phyloP scores from a whole-genome alignment of 2,797 vertebrate genomes.

The Gymnopithys bicolor region DNA sequence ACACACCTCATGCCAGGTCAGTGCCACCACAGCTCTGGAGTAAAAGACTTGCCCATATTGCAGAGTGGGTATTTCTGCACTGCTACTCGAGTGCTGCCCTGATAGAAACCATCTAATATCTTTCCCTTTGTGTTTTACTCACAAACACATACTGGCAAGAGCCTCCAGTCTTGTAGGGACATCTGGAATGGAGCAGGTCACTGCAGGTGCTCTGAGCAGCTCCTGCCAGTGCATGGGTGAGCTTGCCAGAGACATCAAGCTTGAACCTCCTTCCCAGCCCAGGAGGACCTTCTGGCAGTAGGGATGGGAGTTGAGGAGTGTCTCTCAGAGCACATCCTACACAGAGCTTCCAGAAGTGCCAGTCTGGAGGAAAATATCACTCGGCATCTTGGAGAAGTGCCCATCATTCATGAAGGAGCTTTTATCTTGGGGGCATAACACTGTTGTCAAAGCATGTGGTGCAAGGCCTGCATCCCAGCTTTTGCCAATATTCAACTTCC shows the following conservation, averaged over 20 bases:
- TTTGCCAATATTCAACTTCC: not conserved
- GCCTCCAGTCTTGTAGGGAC: not conserved
- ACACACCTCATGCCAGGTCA: not conserved
- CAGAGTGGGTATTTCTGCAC: not conserved
- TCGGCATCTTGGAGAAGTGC: not conserved
- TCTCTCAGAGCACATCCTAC: not conserved
- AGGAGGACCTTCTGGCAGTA: not conserved
- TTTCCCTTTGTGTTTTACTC: not conserved
- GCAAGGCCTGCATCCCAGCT: not conserved
- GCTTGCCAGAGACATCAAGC: not conserved
- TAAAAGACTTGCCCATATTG: not conserved
- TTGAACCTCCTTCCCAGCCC: not conserved
- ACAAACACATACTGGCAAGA: not conserved
- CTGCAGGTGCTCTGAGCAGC: not conserved
- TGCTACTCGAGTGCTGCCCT: not conserved
- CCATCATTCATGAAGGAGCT: not conserved
- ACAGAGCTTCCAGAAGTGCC: not conserved
- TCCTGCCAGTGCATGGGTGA: not conserved
- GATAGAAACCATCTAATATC: not conserved
- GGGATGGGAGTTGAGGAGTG: not conserved
- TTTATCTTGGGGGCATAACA: not conserved
- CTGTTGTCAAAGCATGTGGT: not conserved
- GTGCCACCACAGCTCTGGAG: not conserved
- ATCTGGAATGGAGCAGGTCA: not conserved
- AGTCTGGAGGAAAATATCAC: not conserved